A percentile compares a stretch with the other conserved stretches of the same genome.
phyloP scores from a whole-genome alignment of 2,888 invertebrate genomes.

The Panorpa germanica region DNA sequence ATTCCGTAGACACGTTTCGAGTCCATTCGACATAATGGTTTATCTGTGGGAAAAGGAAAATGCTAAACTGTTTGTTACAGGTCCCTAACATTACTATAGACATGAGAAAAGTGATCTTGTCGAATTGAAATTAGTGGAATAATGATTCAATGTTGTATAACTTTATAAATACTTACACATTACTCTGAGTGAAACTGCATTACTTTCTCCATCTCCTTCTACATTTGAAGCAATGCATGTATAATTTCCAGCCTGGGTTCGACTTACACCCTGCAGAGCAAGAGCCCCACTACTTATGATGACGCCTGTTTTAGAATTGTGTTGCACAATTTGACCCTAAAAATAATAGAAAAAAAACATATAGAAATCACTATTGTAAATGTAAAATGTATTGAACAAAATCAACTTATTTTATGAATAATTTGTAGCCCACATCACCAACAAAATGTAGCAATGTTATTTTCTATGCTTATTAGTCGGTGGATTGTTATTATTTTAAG shows the following conservation, averaged over 20 bases:
- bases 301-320: conserved; percentile 71
- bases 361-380: too few relatives aligned
- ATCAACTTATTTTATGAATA: too few relatives aligned
- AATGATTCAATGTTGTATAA: too few relatives aligned
- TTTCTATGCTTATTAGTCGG: too few relatives aligned
- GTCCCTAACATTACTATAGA: too few relatives aligned
- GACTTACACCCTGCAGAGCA: conserved; percentile 61
- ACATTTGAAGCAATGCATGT: conserved; percentile 80
- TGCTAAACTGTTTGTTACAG: conserved; percentile 3
- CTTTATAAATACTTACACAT: conserved; percentile 83
- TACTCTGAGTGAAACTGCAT: conserved; percentile 61
- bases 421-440: too few relatives aligned
- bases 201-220: conserved; percentile 77
- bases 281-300: conserved; percentile 70
- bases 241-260: conserved; percentile 71
- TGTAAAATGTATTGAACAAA: too few relatives aligned
- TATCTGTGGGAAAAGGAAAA: conserved; percentile 35
- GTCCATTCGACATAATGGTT: conserved; percentile 59
- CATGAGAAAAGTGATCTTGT: too few relatives aligned
- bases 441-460: too few relatives aligned
- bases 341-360: too few relatives aligned
- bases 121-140: too few relatives aligned
- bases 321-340: conserved; percentile 69
- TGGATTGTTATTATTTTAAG: too few relatives aligned
- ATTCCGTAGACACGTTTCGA: conserved; percentile 68